Evolutionary conservation across 2,797 vertebrate species (phyloP).

Genomic region (Geotrypetes seraphini): DNA sequence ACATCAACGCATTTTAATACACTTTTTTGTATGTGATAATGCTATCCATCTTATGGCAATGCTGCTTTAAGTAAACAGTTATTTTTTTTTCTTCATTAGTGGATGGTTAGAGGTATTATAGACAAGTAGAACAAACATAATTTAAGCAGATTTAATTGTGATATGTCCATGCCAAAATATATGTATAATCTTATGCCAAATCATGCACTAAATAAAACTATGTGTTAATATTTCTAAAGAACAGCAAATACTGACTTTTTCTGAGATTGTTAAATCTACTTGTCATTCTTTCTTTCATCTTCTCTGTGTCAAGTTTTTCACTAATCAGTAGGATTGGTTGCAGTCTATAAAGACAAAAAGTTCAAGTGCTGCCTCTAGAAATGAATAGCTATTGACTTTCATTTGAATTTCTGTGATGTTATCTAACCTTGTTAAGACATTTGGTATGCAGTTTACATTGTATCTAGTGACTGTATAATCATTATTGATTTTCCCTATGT

Average conservation of each 20-base stretch:
- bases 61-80: too few relatives aligned
- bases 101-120: constrained; percentile 8
- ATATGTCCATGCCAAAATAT: constrained; percentile 3
- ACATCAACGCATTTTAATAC: too few relatives aligned
- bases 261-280: constrained; percentile 25
- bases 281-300: constrained; percentile 50
- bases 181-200: constrained; percentile 4
- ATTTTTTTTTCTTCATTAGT: neutral
- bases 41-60: neutral
- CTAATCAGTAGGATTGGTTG: constrained; percentile 15
- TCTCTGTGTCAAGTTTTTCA: constrained; percentile 29
- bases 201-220: constrained; percentile 21
- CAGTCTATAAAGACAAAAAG: constrained; percentile 29
- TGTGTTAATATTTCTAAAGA: constrained; percentile 30
- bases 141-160: neutral
- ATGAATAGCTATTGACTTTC: constrained; percentile 60
- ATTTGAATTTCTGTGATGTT: constrained; percentile 56
- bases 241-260: constrained; percentile 18
- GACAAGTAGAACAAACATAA: neutral
- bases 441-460: constrained; percentile 57
- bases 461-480: constrained; percentile 57
- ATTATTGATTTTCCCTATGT: constrained; percentile 61
- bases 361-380: constrained; percentile 57
- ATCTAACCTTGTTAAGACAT: constrained; percentile 54
- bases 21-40: too few relatives aligned